Conservation (phyloP, 2,888 invertebrate species). For the Chrysotoxum bicinctum region DNA sequence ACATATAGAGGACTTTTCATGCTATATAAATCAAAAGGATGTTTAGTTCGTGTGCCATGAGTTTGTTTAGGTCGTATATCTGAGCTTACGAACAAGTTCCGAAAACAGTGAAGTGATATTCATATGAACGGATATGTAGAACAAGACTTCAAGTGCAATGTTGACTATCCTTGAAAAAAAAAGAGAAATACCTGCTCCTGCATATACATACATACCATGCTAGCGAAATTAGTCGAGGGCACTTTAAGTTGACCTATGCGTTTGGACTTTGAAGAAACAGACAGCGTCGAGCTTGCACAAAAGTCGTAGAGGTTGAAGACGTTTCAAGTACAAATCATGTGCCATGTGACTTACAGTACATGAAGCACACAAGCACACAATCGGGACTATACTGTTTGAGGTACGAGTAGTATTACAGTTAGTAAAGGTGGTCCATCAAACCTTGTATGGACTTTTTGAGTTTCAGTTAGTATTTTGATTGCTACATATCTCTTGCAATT, state of each 20-base stretch:
- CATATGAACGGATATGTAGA: conserved; percentile 14
- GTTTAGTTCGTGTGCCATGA: conserved; percentile 47
- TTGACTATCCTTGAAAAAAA: conserved; percentile 59
- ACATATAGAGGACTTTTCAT: conserved; percentile 30
- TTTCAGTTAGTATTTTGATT: too few relatives aligned
- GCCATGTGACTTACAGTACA: background rate
- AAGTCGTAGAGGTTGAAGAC: conserved; percentile 30
- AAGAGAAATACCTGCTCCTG: conserved; percentile 2
- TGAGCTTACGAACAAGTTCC: conserved; percentile 21
- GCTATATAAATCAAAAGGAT: conserved; percentile 64
- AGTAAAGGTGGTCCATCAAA: too few relatives aligned
- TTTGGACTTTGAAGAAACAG: conserved; percentile 51
- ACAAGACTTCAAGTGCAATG: conserved; percentile 51
- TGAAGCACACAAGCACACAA: background rate
- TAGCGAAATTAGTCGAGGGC: conserved; percentile 24
- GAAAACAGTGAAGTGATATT: conserved; percentile 39
- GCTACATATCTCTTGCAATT: too few relatives aligned
- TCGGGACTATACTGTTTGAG: background rate
- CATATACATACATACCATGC: background rate
- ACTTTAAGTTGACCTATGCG: conserved; percentile 55
- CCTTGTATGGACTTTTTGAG: too few relatives aligned
- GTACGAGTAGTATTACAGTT: too few relatives aligned
- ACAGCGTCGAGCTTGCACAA: conserved; percentile 17
- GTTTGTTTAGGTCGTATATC: conserved; percentile 37
- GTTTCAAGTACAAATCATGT: conserved; percentile 22